Conservation (phyloP, 2,888 invertebrate genomes). For the Gymnocheta viridis region DNA sequence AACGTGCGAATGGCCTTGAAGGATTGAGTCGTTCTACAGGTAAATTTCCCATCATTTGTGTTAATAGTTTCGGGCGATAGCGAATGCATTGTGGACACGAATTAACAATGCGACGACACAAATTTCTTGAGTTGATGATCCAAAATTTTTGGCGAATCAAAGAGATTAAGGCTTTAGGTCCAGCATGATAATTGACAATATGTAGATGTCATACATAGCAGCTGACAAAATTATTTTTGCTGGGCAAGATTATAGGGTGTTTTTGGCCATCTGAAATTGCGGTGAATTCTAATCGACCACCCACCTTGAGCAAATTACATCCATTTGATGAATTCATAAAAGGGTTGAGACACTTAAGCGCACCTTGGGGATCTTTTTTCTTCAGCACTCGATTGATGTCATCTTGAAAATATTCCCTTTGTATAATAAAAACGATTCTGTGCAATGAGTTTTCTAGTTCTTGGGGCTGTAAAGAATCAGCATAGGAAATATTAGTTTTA, state of each 20-base stretch:
- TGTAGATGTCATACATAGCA: constrained; percentile 36
- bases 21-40: neutral
- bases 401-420: constrained; percentile 35
- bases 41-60: constrained; percentile 5
- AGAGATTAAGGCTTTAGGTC: constrained; percentile 56
- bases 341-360: constrained; percentile 59
- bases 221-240: neutral
- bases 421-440: constrained; percentile 20
- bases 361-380: constrained; percentile 17
- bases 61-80: neutral
- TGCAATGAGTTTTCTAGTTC: constrained; percentile 3
- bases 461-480: neutral
- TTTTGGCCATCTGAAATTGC: constrained; percentile 13
- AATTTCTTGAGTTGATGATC: constrained; percentile 52
- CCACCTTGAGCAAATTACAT: constrained; percentile 57
- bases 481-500: neutral
- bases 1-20: neutral
- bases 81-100: constrained; percentile 20
- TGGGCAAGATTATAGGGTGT: neutral
- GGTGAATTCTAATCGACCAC: constrained; percentile 52
- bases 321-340: constrained; percentile 47
- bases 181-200: constrained; percentile 64
- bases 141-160: constrained; percentile 49
- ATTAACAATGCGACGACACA: constrained; percentile 45
- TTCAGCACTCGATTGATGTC: constrained; percentile 20